A percentile compares a stretch with the other conserved stretches of the same genome.
Evolutionary conservation across 2,113 vertebrate genomes (phyloP).

Genomic region (Trinectes maculatus): DNA sequence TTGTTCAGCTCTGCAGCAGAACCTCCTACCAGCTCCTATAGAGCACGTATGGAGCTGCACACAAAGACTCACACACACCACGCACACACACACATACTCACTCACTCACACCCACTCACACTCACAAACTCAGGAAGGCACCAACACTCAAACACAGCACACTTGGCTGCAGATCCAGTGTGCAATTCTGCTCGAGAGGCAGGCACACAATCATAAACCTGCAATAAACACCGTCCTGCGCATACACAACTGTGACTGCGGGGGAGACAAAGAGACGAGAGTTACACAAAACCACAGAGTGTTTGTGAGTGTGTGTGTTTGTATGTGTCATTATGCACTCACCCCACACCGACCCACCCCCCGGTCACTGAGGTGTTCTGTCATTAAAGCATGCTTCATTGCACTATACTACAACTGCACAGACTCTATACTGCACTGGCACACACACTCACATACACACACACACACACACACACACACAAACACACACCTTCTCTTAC

Average conservation of each 20-base stretch:
- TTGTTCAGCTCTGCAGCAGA: slow-evolving; percentile 37
- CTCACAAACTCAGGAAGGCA: neutral
- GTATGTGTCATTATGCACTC: neutral
- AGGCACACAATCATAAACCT: slow-evolving; percentile 3
- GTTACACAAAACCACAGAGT: neutral
- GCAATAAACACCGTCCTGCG: neutral
- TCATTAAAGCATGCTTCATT: slow-evolving; percentile 37
- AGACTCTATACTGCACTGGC: slow-evolving; percentile 1
- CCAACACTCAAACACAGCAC: no score
- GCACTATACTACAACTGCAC: slow-evolving; percentile 19
- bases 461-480: slow-evolving; percentile 1
- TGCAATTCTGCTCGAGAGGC: neutral
- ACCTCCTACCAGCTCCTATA: slow-evolving; percentile 33
- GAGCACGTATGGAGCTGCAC: slow-evolving; percentile 29
- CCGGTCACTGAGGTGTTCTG: slow-evolving; percentile 3
- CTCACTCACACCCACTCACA: neutral
- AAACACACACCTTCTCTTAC: neutral
- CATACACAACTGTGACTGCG: neutral
- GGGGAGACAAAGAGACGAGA: slow-evolving; percentile 10
- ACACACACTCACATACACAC: neutral
- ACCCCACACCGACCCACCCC: neutral
- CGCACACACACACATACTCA: slow-evolving; percentile 8
- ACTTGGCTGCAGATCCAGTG: neutral
- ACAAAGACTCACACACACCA: slow-evolving; percentile 23
- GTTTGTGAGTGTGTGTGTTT: neutral